Percentiles rank a stretch among this genome's conserved stretches.
Conservation (phyloP, 2,797 vertebrate species). For the Helostoma temminkii region DNA sequence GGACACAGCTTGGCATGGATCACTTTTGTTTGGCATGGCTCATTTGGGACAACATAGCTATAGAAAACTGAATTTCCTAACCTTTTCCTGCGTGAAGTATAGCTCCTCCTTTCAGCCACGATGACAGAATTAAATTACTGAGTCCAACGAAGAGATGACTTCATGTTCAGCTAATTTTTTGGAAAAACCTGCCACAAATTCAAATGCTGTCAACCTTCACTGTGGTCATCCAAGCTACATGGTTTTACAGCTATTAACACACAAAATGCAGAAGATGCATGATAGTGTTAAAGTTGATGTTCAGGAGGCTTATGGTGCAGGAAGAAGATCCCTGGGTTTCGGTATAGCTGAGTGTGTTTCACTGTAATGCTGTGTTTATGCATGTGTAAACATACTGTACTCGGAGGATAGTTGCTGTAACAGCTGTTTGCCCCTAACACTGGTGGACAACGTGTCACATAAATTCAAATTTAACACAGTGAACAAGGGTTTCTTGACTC, state of each 20-base stretch:
- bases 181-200: too few relatives aligned
- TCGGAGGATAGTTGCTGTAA: constrained; percentile 41
- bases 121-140: constrained; percentile 53
- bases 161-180: too few relatives aligned
- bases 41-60: constrained; percentile 38
- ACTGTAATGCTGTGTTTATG: constrained; percentile 66
- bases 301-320: constrained; percentile 4
- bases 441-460: constrained; percentile 33
- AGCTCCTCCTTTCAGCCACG: constrained; percentile 64
- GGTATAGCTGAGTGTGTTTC: constrained; percentile 37
- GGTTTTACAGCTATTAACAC: too few relatives aligned
- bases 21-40: constrained; percentile 46
- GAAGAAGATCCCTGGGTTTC: constrained; percentile 42
- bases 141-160: too few relatives aligned
- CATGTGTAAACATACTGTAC: constrained; percentile 74
- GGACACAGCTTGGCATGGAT: constrained; percentile 37
- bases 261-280: too few relatives aligned
- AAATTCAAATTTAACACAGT: constrained; percentile 19
- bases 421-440: constrained; percentile 73
- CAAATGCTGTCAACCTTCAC: too few relatives aligned
- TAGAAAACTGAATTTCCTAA: constrained; percentile 54
- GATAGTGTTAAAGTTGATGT: too few relatives aligned
- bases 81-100: constrained; percentile 8
- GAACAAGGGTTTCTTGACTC: not conserved
- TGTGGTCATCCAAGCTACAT: too few relatives aligned